Evolutionary conservation across 2,888 invertebrate genomes (phyloP).

Genomic region (Sycophila texana): DNA sequence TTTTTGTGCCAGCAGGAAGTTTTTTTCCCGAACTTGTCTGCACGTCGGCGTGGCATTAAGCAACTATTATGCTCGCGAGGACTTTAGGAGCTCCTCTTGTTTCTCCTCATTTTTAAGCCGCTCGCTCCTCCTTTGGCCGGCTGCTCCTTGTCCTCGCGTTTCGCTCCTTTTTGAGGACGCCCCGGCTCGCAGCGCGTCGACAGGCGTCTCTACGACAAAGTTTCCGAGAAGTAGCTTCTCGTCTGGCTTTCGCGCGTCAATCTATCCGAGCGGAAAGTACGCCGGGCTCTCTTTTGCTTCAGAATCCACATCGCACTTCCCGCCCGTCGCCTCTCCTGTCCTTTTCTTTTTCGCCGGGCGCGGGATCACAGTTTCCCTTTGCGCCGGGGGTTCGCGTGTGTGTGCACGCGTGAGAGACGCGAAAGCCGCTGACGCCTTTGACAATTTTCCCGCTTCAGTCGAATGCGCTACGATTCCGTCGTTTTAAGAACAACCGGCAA

Average conservation of each 20-base stretch:
- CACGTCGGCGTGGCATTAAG: background rate
- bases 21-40: background rate
- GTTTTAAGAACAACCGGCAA: constrained; percentile 15
- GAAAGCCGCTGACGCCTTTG: constrained; percentile 30
- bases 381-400: background rate
- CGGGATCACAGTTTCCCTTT: background rate
- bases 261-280: constrained; percentile 34
- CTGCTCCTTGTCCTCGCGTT: background rate
- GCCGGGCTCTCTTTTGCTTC: constrained; percentile 17
- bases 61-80: constrained; percentile 7
- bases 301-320: constrained; percentile 24
- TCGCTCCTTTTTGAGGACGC: background rate
- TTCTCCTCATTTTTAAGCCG: constrained; percentile 15
- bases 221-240: constrained; percentile 15
- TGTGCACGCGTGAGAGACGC: background rate
- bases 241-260: constrained; percentile 18
- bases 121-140: background rate
- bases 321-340: background rate
- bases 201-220: background rate
- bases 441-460: constrained; percentile 40
- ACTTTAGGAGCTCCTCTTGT: constrained; percentile 28
- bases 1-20: background rate
- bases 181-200: background rate
- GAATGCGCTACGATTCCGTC: constrained; percentile 5
- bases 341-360: background rate